Percentiles rank a stretch among this genome's conserved stretches.
Conservation (phyloP, 2,113 vertebrate species). For the Eudyptes chrysolophus region DNA sequence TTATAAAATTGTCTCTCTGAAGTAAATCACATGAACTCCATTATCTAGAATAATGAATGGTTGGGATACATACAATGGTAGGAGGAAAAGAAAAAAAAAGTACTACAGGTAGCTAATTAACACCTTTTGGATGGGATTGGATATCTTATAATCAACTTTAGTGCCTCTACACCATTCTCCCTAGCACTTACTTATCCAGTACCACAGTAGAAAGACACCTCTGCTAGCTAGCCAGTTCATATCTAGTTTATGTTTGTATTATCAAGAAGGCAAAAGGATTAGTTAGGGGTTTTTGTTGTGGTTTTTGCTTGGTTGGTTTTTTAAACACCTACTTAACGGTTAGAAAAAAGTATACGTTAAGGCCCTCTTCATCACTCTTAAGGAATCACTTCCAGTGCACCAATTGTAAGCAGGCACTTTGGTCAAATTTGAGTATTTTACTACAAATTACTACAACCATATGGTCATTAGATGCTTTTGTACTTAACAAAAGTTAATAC, state of each 20-base stretch:
- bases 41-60: neutral
- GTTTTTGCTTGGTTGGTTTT: neutral
- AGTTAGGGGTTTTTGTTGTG: neutral
- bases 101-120: neutral
- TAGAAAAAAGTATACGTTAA: neutral
- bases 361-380: neutral
- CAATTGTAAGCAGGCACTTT: neutral
- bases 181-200: too few relatives aligned
- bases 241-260: neutral
- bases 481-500: neutral
- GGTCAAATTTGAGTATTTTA: neutral
- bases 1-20: neutral
- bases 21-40: neutral
- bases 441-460: neutral
- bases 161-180: neutral
- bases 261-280: neutral
- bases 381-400: neutral
- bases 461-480: neutral
- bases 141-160: neutral
- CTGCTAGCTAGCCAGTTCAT: neutral
- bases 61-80: neutral
- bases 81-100: neutral
- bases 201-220: neutral
- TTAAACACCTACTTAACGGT: neutral
- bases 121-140: neutral